A percentile compares a stretch with the other conserved stretches of the same genome.
Conservation (phyloP, 2,113 vertebrate genomes). For the Petroica traversi region DNA sequence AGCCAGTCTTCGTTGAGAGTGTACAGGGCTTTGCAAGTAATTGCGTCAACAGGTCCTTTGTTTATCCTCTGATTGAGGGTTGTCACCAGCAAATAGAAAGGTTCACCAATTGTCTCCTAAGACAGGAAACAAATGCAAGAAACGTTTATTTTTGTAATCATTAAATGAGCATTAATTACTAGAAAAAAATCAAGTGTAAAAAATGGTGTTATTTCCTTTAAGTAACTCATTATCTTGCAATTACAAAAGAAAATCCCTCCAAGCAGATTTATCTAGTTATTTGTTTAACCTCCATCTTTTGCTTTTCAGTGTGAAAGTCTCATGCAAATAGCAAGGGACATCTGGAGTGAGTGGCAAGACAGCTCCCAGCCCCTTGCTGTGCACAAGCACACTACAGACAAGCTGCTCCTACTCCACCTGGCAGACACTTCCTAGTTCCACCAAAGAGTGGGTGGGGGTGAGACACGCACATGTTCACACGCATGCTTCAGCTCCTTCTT, state of each 20-base stretch:
- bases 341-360: not conserved
- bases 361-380: constrained; percentile 20
- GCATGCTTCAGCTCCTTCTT: not conserved
- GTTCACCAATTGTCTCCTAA: constrained; percentile 92
- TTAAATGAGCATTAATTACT: not conserved
- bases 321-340: constrained; percentile 29
- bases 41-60: constrained; percentile 90
- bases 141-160: not conserved
- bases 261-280: not conserved
- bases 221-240: not conserved
- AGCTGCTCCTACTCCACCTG: constrained; percentile 39
- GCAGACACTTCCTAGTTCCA: constrained; percentile 10
- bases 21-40: constrained; percentile 92
- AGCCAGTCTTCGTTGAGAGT: constrained; percentile 97
- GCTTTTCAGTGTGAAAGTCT: not conserved
- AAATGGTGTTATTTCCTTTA: not conserved
- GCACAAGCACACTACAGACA: constrained; percentile 31
- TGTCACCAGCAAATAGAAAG: constrained; percentile 88
- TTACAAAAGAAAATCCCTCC: not conserved
- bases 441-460: not conserved
- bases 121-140: not conserved
- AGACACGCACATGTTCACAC: not conserved
- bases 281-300: constrained; percentile 27
- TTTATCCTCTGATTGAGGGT: constrained; percentile 90
- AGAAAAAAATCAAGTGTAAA: not conserved